Base-by-base conservation (phyloP, 2,888 invertebrate species). In the Ethmia dodecea region DNA sequence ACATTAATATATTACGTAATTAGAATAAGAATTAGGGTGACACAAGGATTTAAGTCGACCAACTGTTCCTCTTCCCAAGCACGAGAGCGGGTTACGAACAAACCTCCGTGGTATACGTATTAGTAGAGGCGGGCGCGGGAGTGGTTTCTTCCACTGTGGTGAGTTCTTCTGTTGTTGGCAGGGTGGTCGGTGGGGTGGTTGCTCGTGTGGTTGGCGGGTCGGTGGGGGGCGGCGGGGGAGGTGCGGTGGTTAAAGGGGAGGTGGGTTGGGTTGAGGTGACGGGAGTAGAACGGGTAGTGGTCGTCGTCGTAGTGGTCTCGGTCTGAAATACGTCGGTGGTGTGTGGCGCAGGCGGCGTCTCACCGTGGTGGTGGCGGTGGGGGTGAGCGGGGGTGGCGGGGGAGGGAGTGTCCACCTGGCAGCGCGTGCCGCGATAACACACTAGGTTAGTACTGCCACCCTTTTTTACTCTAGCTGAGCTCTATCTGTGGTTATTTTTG, bases 51-150 rank as follows among this genome's bases (percentile, higher is more conserved):
- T 8, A 22, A 9, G 8, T 22, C n/a, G 22, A 52, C 45, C 27
- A 4, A 22, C 28, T 46, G 48, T 32, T 29, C 26, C 31, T 29
- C 38, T 39, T 38, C 46, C 47, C 60, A 60, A 55, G 60, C 34
- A 46, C 52, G 60, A 59, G 52, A 74, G 69, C 65, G 64, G 68
- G 73, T 69, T 69, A 72, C 73, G 78, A n/a, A 84, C 84, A 81
- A 86, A 86, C 84, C 84, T 86, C 83, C 60, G 79, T 74, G 54
- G 70, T 71, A 75, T 68, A 80, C 60, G 75, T 68, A 75, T 76
- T 74, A 74, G 80, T 76, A 49, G 83, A 66, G 61, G 64, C 58
- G 60, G 64, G 61, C 68, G 68, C 79, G 48, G 72, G 65, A 52
- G 72, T 70, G 59, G 62, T 69, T 45, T 62, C 66, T 47, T 71